Conservation (phyloP, 2,797 vertebrate genomes). For the Helarctos malayanus region DNA sequence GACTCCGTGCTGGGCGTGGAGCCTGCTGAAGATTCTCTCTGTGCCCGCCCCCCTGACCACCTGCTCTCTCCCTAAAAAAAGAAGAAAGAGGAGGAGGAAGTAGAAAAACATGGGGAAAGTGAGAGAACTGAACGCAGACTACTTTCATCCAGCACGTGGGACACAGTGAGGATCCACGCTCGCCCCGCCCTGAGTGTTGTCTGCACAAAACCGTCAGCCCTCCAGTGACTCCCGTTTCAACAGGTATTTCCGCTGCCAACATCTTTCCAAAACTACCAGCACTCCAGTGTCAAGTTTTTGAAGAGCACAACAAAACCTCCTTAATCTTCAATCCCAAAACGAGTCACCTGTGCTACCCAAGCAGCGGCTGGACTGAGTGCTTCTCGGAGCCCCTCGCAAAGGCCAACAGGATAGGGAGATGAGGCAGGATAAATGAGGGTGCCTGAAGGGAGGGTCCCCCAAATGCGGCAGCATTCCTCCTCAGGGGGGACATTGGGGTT, state of each 20-base stretch:
- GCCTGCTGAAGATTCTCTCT: neutral
- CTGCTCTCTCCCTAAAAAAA: neutral
- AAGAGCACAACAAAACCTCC: neutral
- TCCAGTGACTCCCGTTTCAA: neutral
- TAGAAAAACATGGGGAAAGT: neutral
- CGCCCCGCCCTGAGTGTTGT: rapidly evolving
- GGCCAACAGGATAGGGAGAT: neutral
- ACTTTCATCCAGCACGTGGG: rapidly evolving
- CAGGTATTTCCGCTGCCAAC: neutral
- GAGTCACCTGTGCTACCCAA: neutral
- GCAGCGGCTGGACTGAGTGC: neutral
- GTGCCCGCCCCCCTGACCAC: neutral
- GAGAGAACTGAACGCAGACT: neutral
- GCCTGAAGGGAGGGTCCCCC: neutral
- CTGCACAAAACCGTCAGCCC: neutral
- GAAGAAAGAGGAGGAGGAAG: neutral
- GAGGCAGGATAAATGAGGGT: neutral
- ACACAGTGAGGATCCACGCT: neutral
- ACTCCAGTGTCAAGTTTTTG: neutral
- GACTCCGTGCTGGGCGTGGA: neutral
- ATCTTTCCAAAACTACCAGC: neutral
- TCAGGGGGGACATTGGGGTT: neutral
- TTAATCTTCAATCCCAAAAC: neutral
- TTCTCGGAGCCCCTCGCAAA: neutral
- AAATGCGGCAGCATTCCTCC: neutral